Evolutionary conservation across 2,888 invertebrate genomes (phyloP), one percentile per base, ranked within the genome.

Genomic region (Mythimna albipuncta): DNA sequence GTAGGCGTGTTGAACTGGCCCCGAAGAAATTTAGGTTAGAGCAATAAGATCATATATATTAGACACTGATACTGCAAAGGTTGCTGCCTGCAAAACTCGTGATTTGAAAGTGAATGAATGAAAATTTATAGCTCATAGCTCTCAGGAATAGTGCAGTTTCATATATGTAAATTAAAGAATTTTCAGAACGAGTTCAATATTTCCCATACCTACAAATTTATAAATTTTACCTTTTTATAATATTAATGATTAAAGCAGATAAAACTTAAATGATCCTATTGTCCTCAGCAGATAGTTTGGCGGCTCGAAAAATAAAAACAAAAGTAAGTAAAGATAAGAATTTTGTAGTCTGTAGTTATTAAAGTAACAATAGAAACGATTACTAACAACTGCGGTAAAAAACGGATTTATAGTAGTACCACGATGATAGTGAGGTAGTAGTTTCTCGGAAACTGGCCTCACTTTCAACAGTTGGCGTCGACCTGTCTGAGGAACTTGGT

Each of bases 401-500:
- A 77, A 72, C 59, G 63, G 75, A 38, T 75, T 75, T 64, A 57
- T 65, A 47, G 52, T 59, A 65, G 26, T 50, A 74, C 68, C 55
- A 83, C 44, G n/a, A 55, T 72, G 57, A 47, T 67, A 75, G 69
- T 71, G 62, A 64, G 55, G 68, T 62, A 41, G 59, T 72, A 58
- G 77, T 55, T 90, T 89, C 89, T 87, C 44, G 64, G 88, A 90
- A 91, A 79, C 75, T 44, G 65, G 71, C 80, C 83, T 87, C 86
- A 87, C 88, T 89, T 90, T 91, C 89, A 74, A 84, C 89, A 80
- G 79, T 77, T 85, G 92, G 92, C 92, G 92, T 89, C 92, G 72
- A 67, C 52, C 84, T 83, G 91, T 91, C 92, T 92, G 89, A 77
- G 67, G 71, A 72, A 79, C 77, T 73, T 73, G 21, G 62, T 72